Base-by-base conservation (phyloP, 1,140 invertebrate genomes). In the Drosophila obscura region DNA sequence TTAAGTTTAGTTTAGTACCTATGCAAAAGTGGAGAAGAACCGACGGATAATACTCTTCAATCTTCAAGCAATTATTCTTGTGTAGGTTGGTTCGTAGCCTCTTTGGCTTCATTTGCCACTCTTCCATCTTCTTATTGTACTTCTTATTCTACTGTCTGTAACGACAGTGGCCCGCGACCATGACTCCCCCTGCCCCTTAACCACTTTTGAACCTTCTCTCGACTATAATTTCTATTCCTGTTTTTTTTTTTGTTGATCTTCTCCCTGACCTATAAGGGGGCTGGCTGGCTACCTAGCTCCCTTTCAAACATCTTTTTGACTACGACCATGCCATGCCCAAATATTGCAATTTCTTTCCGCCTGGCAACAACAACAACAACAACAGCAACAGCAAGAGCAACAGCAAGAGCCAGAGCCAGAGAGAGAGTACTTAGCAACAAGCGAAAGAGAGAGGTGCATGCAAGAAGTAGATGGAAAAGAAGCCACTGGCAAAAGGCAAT, bases 331-430 rank as follows among this genome's bases (percentile, higher is more conserved):
- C 8, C 31, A 31, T 48, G 50, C 41, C 50, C 63, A 52, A 69
- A 69, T 67, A 68, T 55, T 69, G 66, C 66, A 68, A 69, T 57
- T 57, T 50, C 66, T 68, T 57, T 68, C 63, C 50, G 66, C 44
- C 44, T 68, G 46, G 50, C 64, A 69, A 68, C 50, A 55, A 67
- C 50, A 57, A 28, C 31, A 46, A 24, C 5, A 68, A 16, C 50
- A 57, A 28, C 31, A 46, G 16, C 5, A 68, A 16, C 35, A 15
- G 15, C 4, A 39, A 11, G 11, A 39, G 8, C 1, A 39, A 8
- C 31, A 35, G 19, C n/a, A 51, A 15, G 35, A 56, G 41, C 35
- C 11, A 57, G 16, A 22, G 8, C 8, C 4, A 15, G 5, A 50
- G 15, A 39, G 48, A 15, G 31, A 26, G 31, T 35, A 35, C 31